Evolutionary conservation across 1,140 invertebrate genomes (phyloP).

Genomic region (Drosophila gunungcola): DNA sequence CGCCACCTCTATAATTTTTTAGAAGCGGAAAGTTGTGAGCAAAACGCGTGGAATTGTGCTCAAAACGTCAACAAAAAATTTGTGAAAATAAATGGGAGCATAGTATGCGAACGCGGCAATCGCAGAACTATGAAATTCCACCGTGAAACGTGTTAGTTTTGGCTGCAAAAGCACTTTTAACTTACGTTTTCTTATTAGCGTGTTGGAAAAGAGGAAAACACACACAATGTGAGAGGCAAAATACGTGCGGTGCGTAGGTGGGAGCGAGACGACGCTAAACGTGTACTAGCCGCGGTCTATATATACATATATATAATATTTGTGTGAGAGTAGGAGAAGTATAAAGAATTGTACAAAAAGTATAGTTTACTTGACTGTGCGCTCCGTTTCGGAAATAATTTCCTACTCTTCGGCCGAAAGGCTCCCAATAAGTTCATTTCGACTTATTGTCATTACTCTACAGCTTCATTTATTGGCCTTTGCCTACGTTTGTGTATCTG

Average conservation of each 20-base stretch:
- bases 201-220: slow-evolving; percentile 75
- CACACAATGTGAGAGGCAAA: slow-evolving; percentile 72
- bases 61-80: slow-evolving; percentile 64
- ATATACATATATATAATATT: slow-evolving; percentile 67
- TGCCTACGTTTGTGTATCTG: background rate
- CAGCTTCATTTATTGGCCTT: background rate
- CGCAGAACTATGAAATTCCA: slow-evolving; percentile 59
- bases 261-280: slow-evolving; percentile 69
- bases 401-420: background rate
- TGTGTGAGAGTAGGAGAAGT: slow-evolving; percentile 51
- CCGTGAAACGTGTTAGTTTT: slow-evolving; percentile 71
- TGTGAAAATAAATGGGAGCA: slow-evolving; percentile 37
- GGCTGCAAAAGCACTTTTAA: slow-evolving; percentile 54
- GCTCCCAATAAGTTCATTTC: slow-evolving; percentile 15
- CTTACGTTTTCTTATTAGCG: slow-evolving; percentile 72
- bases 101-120: slow-evolving; percentile 45
- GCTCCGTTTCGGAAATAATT: slow-evolving; percentile 30
- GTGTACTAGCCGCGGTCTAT: slow-evolving; percentile 72
- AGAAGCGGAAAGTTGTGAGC: slow-evolving; percentile 37
- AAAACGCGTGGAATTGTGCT: slow-evolving; percentile 54
- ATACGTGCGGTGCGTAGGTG: slow-evolving; percentile 57
- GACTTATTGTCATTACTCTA: slow-evolving; percentile 6
- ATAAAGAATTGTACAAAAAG: slow-evolving; percentile 67
- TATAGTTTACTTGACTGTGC: slow-evolving; percentile 33
- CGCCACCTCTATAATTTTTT: slow-evolving; percentile 17